Base-by-base conservation (phyloP, 2,113 vertebrate genomes). In the Hippocampus zosterae region DNA sequence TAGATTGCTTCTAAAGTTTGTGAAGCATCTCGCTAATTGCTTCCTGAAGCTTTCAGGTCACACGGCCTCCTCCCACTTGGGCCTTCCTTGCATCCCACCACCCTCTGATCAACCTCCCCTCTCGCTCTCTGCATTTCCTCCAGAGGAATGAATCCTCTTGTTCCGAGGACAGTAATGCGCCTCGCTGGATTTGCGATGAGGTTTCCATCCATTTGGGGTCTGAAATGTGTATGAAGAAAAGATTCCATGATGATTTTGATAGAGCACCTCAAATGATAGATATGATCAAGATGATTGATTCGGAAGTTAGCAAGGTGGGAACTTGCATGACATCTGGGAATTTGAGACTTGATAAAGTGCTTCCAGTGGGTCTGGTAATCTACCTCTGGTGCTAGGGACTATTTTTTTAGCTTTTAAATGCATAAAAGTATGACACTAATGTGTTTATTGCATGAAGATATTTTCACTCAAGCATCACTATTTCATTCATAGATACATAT, bases 1-100 rank as follows among this genome's bases (percentile, higher is more conserved):
- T 89, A 91, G 89, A 90, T 88, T 77, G 85, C 79, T 82, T 86
- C 76, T 81, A 82, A 88, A 84, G 80, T 86, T 90, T 88, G 84
- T 72, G 84, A 85, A 85, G 88, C 79, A 78, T 83, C 75, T 76
- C 77, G 60, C 86, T 90, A 90, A 90, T 88, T 90, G 88, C 88
- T 86, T 90, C 80, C 81, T 83, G 76, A 88, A 87, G 78, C 79
- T 86, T 88, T 85, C 81, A 83, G 88, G 86, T 89, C 90, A 86
- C 48, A 57, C 55, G 83, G 78, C 82, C 82, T 82, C 75, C 86
- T 84, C 84, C 85, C 81, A 74, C 76, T 79, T 74, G 82, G 78
- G 80, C 76, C 70, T 76, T 80, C 77, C 65, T 9, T 23, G 74
- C 71, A 63, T 42, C 42, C 19, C 68, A 44, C 50, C 68, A 57